Conservation (phyloP, 1,140 invertebrate species). For the Drosophila guanche region DNA sequence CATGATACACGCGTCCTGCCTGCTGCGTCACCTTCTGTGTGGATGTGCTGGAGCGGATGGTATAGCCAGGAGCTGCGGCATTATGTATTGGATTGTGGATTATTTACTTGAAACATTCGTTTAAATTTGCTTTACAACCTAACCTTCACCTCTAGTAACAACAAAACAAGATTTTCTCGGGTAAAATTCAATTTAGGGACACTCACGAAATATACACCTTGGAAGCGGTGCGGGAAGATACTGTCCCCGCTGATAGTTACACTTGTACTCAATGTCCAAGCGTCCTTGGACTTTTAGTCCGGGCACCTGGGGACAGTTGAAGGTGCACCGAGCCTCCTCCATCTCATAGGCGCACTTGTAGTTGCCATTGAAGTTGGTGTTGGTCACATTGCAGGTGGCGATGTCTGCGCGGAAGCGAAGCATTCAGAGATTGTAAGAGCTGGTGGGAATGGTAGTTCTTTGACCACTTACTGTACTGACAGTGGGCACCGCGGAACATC, state of each 20-base stretch:
- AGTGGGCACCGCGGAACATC: constrained; percentile 88
- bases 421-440: neutral
- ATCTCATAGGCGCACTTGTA: constrained; percentile 88
- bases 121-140: neutral
- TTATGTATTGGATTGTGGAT: too few relatives aligned
- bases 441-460: neutral
- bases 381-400: constrained; percentile 66
- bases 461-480: constrained; percentile 89
- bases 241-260: constrained; percentile 87
- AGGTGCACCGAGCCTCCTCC: constrained; percentile 86
- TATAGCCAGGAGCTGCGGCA: too few relatives aligned
- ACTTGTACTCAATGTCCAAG: constrained; percentile 86
- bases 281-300: constrained; percentile 85
- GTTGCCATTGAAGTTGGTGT: constrained; percentile 88
- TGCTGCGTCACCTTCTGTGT: constrained; percentile 25
- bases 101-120: neutral
- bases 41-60: constrained; percentile 33
- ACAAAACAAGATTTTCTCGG: too few relatives aligned
- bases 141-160: too few relatives aligned
- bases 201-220: constrained; percentile 88
- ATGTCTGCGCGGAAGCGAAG: constrained; percentile 38
- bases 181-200: neutral
- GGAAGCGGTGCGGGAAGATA: constrained; percentile 90
- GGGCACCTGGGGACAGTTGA: constrained; percentile 87
- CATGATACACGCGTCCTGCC: constrained; percentile 36